phyloP scores from a whole-genome alignment of 2,888 invertebrate species.

The Anoplius nigerrimus region DNA sequence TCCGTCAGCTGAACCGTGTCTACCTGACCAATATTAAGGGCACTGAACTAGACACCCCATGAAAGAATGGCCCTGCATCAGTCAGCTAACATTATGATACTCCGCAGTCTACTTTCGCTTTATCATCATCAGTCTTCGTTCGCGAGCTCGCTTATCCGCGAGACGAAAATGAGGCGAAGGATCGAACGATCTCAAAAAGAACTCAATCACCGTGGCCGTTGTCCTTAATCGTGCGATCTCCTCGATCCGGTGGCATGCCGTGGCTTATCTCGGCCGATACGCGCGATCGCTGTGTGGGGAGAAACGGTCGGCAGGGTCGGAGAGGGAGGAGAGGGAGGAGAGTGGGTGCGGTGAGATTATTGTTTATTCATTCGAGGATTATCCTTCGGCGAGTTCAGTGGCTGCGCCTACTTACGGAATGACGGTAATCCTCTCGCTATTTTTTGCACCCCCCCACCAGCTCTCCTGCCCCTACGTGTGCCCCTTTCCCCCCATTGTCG shows the following conservation, averaged over 20 bases:
- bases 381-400: slow-evolving; percentile 71
- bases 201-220: neutral
- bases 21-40: too few relatives aligned
- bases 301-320: neutral
- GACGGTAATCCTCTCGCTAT: slow-evolving; percentile 62
- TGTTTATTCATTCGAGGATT: slow-evolving; percentile 70
- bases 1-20: too few relatives aligned
- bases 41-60: too few relatives aligned
- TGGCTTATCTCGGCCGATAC: slow-evolving; percentile 9
- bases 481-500: neutral
- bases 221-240: slow-evolving; percentile 3
- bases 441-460: slow-evolving; percentile 55
- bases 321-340: slow-evolving; percentile 4
- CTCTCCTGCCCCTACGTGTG: slow-evolving; percentile 8
- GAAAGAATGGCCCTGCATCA: too few relatives aligned
- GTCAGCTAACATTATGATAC: too few relatives aligned
- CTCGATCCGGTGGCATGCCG: slow-evolving; percentile 12
- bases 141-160: too few relatives aligned
- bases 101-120: too few relatives aligned
- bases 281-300: neutral
- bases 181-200: too few relatives aligned
- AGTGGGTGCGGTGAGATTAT: slow-evolving; percentile 58
- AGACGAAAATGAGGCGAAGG: too few relatives aligned
- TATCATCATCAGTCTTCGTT: too few relatives aligned
- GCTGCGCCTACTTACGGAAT: slow-evolving; percentile 69